Percentiles rank a stretch among this genome's conserved stretches.
Evolutionary conservation across 2,888 invertebrate species (phyloP).

Genomic region (Stomorhina lunata): DNA sequence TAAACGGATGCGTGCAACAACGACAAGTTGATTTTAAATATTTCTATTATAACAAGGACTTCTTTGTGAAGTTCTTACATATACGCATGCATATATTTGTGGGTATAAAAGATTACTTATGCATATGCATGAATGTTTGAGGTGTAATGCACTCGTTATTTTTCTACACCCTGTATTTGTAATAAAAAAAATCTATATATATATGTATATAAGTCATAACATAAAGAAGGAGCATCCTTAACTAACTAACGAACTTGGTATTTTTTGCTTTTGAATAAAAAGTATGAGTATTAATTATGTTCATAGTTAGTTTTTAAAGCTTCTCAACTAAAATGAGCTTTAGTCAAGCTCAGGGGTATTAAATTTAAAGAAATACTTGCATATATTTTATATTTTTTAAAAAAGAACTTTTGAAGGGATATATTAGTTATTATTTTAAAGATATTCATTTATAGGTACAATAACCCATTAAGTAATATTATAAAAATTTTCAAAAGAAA

Average conservation of each 20-base stretch:
- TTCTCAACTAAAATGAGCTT: background rate
- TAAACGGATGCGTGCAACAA: conserved; percentile 41
- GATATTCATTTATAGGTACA: too few relatives aligned
- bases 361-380: too few relatives aligned
- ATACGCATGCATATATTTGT: background rate
- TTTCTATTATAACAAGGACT: conserved; percentile 12
- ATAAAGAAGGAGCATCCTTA: conserved; percentile 26
- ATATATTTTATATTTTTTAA: too few relatives aligned
- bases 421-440: too few relatives aligned
- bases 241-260: background rate
- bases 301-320: conserved; percentile 8
- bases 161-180: background rate
- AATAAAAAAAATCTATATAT: background rate
- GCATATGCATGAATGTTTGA: background rate
- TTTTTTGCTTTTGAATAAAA: background rate
- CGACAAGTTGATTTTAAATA: conserved; percentile 45
- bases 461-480: too few relatives aligned
- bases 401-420: too few relatives aligned
- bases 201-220: conserved; percentile 27
- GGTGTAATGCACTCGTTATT: background rate
- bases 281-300: background rate
- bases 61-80: too few relatives aligned
- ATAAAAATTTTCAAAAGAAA: too few relatives aligned
- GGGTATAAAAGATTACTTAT: background rate
- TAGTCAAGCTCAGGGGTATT: background rate